phyloP scores from a whole-genome alignment of 2,113 vertebrate species.

The Thunnus thynnus region DNA sequence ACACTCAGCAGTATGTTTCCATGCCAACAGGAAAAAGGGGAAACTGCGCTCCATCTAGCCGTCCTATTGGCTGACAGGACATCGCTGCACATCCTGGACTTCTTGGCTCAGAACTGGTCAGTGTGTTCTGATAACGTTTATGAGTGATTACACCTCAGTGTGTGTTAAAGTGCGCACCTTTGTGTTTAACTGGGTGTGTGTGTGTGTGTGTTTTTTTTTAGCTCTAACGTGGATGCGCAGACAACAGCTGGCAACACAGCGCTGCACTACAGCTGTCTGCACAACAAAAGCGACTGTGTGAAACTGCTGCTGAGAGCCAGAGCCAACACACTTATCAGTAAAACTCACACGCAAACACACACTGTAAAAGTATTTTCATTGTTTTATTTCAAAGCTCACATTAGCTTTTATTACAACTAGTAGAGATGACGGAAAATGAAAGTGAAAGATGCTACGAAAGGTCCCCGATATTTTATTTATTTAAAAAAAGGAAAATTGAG shows the following conservation, averaged over 20 bases:
- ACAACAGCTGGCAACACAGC: constrained; percentile 74
- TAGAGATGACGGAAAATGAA: too few relatives aligned
- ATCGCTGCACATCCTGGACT: constrained; percentile 76
- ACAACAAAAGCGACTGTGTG: constrained; percentile 79
- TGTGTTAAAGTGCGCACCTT: background rate
- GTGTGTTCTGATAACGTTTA: constrained; percentile 1
- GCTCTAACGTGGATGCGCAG: constrained; percentile 67
- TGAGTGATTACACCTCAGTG: background rate
- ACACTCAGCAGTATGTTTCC: constrained; percentile 17
- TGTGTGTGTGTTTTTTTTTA: constrained; percentile 7
- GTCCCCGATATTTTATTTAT: too few relatives aligned
- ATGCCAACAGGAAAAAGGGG: constrained; percentile 72
- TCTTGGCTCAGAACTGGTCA: constrained; percentile 78
- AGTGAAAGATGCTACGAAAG: too few relatives aligned
- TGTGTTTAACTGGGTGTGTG: background rate
- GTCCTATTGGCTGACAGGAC: constrained; percentile 77
- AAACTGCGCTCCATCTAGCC: constrained; percentile 73
- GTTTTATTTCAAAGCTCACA: background rate
- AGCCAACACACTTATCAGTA: constrained; percentile 73
- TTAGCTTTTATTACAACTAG: too few relatives aligned
- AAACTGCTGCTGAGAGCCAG: constrained; percentile 76
- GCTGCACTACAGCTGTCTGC: constrained; percentile 77
- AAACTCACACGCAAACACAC: constrained; percentile 7
- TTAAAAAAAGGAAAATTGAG: background rate
- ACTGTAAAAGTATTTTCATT: background rate